These are phyloP conservation scores for Mastomys natalensis DNA, from an alignment of 2,113 vertebrate genomes.

Conservation along the genomic window DNA sequence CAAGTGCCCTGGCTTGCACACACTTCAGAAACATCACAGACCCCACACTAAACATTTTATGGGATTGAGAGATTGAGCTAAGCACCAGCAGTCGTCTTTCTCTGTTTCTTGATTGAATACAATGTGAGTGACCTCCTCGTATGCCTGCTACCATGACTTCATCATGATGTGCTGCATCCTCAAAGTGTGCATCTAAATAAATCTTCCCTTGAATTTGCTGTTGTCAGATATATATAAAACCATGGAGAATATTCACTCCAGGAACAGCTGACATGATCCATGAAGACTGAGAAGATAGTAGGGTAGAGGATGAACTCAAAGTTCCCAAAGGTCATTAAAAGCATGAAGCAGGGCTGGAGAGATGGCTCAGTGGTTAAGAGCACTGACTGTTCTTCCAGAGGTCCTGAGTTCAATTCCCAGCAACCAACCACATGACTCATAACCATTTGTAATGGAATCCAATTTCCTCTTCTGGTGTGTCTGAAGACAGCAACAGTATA, in stretches of 20 bases:
- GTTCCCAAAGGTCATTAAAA: not conserved
- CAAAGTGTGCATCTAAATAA: not conserved
- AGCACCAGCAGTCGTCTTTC: not conserved
- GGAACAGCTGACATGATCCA: not conserved
- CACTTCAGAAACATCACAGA: slow-evolving; percentile 29
- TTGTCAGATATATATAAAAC: too few relatives aligned
- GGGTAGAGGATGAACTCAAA: not conserved
- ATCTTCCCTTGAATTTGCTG: not conserved
- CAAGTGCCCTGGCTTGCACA: not conserved
- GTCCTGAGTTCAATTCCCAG: too few relatives aligned
- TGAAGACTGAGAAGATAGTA: not conserved
- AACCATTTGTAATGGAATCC: too few relatives aligned
- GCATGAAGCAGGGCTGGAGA: not conserved
- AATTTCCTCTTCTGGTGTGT: too few relatives aligned
- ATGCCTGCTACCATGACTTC: not conserved
- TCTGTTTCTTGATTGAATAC: not conserved
- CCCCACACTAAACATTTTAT: not conserved
- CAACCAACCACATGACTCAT: too few relatives aligned
- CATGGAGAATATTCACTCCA: not conserved
- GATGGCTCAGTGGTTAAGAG: too few relatives aligned
- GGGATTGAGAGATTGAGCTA: too few relatives aligned
- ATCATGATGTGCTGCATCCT: not conserved
- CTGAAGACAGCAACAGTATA: too few relatives aligned
- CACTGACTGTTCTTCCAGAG: too few relatives aligned
- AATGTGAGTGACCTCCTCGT: not conserved